Conservation (phyloP, 1,140 invertebrate species). For the Hylaeus anthracinus region DNA sequence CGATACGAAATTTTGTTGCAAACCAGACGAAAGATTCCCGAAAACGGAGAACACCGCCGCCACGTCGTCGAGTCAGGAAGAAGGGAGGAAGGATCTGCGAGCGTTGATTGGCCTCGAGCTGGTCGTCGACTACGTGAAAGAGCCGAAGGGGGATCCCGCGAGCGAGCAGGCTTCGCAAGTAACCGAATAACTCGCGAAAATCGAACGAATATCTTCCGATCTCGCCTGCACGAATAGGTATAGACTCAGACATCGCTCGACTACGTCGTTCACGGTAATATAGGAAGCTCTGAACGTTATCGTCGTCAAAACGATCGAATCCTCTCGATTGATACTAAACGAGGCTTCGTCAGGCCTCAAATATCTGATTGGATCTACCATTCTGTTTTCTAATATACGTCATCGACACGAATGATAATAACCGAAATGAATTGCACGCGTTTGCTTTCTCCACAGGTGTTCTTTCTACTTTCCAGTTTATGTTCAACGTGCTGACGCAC, state of each 20-base stretch:
- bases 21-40: slow-evolving; percentile 43
- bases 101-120: slow-evolving; percentile 83
- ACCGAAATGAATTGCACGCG: neutral
- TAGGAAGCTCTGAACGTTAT: slow-evolving; percentile 8
- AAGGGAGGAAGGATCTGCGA: slow-evolving; percentile 80
- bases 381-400: neutral
- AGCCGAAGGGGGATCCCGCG: slow-evolving; percentile 72
- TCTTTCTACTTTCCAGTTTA: neutral
- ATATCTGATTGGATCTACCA: neutral
- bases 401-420: neutral
- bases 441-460: neutral
- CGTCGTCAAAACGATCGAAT: slow-evolving; percentile 1
- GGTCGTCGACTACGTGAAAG: slow-evolving; percentile 83
- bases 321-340: no score
- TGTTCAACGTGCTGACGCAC: neutral
- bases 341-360: no score
- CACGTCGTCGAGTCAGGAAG: slow-evolving; percentile 56
- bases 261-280: slow-evolving; percentile 22
- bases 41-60: slow-evolving; percentile 43
- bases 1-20: slow-evolving; percentile 1
- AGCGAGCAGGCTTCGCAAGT: slow-evolving; percentile 64
- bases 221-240: slow-evolving; percentile 44
- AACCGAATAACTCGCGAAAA: slow-evolving; percentile 68
- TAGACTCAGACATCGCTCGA: slow-evolving; percentile 25
- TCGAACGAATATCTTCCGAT: slow-evolving; percentile 28